phyloP scores from a whole-genome alignment of 2,888 invertebrate species.

The Pristionchus maxplancki region DNA sequence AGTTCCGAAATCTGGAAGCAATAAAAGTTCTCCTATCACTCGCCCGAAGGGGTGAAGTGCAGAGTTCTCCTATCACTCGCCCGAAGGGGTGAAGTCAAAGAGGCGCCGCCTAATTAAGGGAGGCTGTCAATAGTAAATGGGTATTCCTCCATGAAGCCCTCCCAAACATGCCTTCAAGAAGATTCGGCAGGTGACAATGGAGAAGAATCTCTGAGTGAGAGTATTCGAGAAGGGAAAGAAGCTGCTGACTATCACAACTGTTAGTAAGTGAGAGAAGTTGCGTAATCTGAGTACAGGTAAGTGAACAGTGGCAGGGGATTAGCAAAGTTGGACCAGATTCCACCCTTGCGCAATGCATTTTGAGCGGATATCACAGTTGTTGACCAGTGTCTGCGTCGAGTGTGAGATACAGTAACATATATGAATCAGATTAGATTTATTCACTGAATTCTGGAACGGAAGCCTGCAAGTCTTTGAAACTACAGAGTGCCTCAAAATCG shows the following conservation, averaged over 20 bases:
- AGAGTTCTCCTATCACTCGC: neutral
- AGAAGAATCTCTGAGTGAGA: neutral
- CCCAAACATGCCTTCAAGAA: neutral
- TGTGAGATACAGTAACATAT: neutral
- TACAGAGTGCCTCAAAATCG: too few species aligned
- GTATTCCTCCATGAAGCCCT: neutral
- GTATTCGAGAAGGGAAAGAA: neutral
- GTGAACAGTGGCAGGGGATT: neutral
- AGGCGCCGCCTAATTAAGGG: neutral
- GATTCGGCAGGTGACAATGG: neutral
- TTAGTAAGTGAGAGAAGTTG: neutral
- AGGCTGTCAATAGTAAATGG: neutral
- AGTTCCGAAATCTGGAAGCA: neutral
- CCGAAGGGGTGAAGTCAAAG: neutral
- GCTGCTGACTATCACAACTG: neutral
- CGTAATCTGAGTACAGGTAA: neutral
- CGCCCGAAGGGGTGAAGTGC: neutral
- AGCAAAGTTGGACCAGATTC: neutral
- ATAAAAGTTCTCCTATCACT: neutral
- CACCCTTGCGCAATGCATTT: neutral
- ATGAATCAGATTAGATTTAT: neutral
- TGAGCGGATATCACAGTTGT: conserved; percentile 6
- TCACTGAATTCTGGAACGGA: too few species aligned
- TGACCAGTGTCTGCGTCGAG: neutral
- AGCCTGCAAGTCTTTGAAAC: too few species aligned